A percentile compares a stretch with the other conserved stretches of the same genome.
Evolutionary conservation across 2,888 invertebrate species (phyloP).

Genomic region (Tribolium freemani): DNA sequence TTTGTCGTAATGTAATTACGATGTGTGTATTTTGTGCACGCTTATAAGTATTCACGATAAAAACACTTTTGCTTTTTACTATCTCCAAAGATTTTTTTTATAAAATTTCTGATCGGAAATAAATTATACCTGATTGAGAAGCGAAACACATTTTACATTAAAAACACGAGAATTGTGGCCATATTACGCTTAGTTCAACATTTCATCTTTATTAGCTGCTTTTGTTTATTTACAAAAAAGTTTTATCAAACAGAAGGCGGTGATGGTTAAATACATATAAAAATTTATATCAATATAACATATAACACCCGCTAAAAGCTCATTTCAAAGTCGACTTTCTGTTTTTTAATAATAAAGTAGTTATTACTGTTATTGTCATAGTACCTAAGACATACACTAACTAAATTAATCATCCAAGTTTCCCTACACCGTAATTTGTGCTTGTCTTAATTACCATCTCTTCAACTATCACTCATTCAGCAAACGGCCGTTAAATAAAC

Average conservation of each 20-base stretch:
- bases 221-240: background rate
- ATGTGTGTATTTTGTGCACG: background rate
- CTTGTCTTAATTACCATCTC: no score
- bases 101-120: background rate
- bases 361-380: no score
- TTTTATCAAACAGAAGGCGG: background rate
- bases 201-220: background rate
- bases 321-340: background rate
- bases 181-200: background rate
- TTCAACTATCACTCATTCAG: no score
- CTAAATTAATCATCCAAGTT: no score
- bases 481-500: background rate
- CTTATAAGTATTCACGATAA: no score
- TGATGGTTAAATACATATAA: background rate
- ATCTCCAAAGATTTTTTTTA: no score
- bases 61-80: no score
- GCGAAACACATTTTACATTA: background rate
- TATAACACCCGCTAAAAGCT: background rate
- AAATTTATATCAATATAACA: background rate
- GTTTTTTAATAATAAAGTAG: background rate
- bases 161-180: background rate
- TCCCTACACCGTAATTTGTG: no score
- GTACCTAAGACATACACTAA: no score
- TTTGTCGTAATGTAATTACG: slow-evolving; percentile 4
- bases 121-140: background rate